Evolutionary conservation across 1,140 invertebrate species (phyloP).

Genomic region (Zaprionus capensis): DNA sequence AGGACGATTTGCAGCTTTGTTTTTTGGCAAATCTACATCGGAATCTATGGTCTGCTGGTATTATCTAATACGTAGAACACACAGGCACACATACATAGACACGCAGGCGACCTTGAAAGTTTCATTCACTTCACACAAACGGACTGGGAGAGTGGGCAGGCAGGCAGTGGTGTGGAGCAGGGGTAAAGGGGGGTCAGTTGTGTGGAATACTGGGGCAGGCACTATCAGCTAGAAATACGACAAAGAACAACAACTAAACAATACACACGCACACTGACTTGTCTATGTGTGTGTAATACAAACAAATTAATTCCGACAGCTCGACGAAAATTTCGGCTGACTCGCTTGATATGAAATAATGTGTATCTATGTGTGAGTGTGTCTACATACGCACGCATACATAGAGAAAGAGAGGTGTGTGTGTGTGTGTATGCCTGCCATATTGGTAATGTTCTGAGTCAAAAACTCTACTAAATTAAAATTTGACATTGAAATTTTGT

Average conservation of each 20-base stretch:
- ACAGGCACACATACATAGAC: slow-evolving; percentile 28
- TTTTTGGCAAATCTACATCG: slow-evolving; percentile 5
- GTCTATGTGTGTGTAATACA: slow-evolving; percentile 30
- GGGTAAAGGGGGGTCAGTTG: not conserved
- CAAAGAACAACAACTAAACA: slow-evolving; percentile 63
- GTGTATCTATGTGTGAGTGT: not conserved
- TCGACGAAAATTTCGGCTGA: slow-evolving; percentile 46
- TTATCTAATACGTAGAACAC: slow-evolving; percentile 6
- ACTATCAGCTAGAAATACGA: slow-evolving; percentile 79
- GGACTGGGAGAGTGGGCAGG: not conserved
- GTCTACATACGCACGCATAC: not conserved
- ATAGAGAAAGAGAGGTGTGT: slow-evolving; percentile 11
- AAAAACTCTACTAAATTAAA: slow-evolving; percentile 77
- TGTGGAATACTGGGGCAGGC: slow-evolving; percentile 31
- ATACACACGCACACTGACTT: slow-evolving; percentile 19
- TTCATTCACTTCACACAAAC: slow-evolving; percentile 78
- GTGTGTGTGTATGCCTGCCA: slow-evolving; percentile 43
- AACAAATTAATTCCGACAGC: slow-evolving; percentile 64
- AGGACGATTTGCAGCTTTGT: slow-evolving; percentile 12
- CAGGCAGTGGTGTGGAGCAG: not conserved
- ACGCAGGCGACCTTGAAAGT: slow-evolving; percentile 73
- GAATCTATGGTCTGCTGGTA: not conserved
- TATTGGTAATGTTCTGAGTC: slow-evolving; percentile 73
- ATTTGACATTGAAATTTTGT: slow-evolving; percentile 81
- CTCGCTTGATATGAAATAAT: slow-evolving; percentile 49